These are phyloP conservation scores for Leptocoma aspasia DNA, from an alignment of 2,113 vertebrate genomes.

Conservation along the genomic window DNA sequence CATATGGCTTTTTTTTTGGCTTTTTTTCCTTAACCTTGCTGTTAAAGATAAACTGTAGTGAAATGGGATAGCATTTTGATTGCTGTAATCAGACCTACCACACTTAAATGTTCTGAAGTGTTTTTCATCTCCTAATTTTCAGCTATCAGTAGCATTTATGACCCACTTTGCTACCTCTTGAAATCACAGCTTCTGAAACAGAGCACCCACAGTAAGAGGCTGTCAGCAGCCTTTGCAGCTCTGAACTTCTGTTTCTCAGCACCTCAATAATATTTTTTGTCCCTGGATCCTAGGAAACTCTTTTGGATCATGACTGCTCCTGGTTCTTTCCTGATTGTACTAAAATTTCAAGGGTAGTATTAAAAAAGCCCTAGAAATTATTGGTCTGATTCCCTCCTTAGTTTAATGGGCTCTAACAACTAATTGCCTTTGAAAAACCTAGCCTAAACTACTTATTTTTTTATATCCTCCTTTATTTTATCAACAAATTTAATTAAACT, in stretches of 20 bases:
- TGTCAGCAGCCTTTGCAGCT: slow-evolving; percentile 2
- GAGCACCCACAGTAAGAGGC: neutral
- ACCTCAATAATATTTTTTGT: neutral
- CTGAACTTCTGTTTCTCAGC: neutral
- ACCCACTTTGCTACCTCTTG: neutral
- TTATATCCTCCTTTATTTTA: neutral
- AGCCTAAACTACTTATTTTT: neutral
- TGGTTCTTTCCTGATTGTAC: neutral
- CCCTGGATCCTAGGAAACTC: neutral
- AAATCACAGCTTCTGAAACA: slow-evolving; percentile 28
- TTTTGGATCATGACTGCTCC: neutral
- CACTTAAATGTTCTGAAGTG: slow-evolving; percentile 18
- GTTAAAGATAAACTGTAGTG: neutral
- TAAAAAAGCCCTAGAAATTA: neutral
- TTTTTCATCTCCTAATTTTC: slow-evolving; percentile 34
- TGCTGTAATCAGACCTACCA: slow-evolving; percentile 39
- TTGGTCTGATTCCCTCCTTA: neutral
- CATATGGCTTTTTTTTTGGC: rapidly evolving
- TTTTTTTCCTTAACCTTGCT: neutral
- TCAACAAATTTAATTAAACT: slow-evolving; percentile 10
- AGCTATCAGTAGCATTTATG: neutral
- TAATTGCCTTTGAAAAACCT: neutral
- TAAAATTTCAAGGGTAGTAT: neutral
- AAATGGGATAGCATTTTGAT: neutral
- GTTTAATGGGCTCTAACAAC: neutral